These are phyloP conservation scores for Holothuria glaberrima DNA, from an alignment of 35 echinoderm and acorn worm species.

Conservation along the genomic window DNA sequence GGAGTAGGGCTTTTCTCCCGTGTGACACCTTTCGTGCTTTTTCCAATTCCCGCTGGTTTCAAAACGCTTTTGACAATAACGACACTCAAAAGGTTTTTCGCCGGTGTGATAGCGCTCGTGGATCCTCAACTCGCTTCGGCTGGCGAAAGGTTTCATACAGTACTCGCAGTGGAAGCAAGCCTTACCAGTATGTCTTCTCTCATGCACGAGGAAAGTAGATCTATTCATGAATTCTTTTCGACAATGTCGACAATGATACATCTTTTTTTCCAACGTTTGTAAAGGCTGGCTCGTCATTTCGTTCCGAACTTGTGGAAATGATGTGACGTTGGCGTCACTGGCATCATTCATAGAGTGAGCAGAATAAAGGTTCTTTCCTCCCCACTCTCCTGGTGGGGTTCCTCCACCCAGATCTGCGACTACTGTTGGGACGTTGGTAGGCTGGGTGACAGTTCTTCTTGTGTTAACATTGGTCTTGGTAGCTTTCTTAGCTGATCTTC, in stretches of 20 bases:
- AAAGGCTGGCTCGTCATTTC: too few species aligned
- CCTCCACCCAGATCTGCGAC: too few species aligned
- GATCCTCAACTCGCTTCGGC: neutral
- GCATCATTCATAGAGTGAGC: too few species aligned
- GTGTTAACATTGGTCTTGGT: too few species aligned
- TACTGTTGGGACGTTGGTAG: too few species aligned
- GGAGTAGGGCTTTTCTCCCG: constrained; percentile 17
- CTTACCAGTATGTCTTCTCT: constrained; percentile 20
- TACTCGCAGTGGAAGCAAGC: constrained; percentile 14
- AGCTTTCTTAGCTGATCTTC: too few species aligned
- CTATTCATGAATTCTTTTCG: constrained; percentile 14
- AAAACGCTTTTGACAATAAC: constrained; percentile 26
- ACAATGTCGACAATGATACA: constrained; percentile 23
- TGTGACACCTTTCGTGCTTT: constrained; percentile 28
- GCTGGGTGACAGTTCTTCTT: too few species aligned
- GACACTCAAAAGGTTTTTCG: constrained; percentile 35
- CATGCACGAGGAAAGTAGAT: constrained; percentile 4
- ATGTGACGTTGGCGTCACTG: too few species aligned
- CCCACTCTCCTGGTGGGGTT: too few species aligned
- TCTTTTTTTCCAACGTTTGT: neutral
- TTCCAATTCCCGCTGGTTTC: neutral
- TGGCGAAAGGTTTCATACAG: constrained; percentile 37
- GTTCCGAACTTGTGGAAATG: too few species aligned
- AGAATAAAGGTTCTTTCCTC: too few species aligned
- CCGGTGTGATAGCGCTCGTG: constrained; percentile 46